These are phyloP conservation scores for Axinella damicornis DNA, from an alignment of 37 sponge, comb jelly and placozoan species.

Conservation along the genomic window DNA sequence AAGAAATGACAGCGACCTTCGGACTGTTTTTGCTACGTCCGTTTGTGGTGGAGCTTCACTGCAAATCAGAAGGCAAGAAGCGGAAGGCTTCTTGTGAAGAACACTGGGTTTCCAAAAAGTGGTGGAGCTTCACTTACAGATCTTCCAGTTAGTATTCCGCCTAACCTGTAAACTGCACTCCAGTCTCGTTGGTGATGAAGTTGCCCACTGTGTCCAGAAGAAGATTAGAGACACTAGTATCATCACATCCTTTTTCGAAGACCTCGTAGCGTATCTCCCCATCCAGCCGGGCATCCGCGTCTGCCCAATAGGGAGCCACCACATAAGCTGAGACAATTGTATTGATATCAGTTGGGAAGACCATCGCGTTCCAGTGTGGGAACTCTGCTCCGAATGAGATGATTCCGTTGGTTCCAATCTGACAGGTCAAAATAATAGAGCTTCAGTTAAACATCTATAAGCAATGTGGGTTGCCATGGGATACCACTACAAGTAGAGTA, in stretches of 20 bases:
- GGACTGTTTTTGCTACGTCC: too few species aligned
- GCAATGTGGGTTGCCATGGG: too few species aligned
- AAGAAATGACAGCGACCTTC: too few species aligned
- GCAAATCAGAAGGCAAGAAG: too few species aligned
- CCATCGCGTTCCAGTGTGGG: neutral
- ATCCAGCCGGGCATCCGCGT: constrained; percentile 43
- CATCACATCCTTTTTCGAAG: neutral
- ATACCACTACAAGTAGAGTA: too few species aligned
- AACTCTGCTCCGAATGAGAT: constrained; percentile 49
- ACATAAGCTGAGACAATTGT: neutral
- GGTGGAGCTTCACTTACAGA: too few species aligned
- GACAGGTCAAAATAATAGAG: neutral
- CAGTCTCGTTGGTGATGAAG: constrained; percentile 15
- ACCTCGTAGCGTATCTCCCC: constrained; percentile 61
- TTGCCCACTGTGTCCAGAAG: constrained; percentile 32
- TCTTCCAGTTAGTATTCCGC: constrained; percentile 4
- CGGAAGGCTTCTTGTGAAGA: too few species aligned
- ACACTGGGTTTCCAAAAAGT: too few species aligned
- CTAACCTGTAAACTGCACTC: constrained; percentile 46
- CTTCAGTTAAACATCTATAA: too few species aligned
- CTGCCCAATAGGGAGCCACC: constrained; percentile 76
- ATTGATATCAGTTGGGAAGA: constrained; percentile 8
- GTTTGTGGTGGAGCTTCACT: too few species aligned
- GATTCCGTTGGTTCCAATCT: constrained; percentile 66
- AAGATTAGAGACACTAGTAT: neutral